These are phyloP conservation scores for Megalops cyprinoides DNA, from an alignment of 2,797 vertebrate genomes.

Conservation along the genomic window DNA sequence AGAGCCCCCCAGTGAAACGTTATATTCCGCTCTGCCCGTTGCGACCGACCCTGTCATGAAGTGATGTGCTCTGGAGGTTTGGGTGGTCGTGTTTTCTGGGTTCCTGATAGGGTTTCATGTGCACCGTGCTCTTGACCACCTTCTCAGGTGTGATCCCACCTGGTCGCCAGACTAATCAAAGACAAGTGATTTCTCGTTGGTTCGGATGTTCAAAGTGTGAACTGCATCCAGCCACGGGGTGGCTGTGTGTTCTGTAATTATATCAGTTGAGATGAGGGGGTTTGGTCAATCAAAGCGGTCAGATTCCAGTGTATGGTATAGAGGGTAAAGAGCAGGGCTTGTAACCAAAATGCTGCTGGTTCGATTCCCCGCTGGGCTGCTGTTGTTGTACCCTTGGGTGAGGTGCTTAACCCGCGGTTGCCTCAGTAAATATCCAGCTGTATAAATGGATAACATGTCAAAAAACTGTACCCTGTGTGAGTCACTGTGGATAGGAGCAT, in stretches of 20 bases:
- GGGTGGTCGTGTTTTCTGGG: background rate
- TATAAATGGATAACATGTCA: no score
- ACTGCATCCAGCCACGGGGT: background rate
- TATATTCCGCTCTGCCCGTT: background rate
- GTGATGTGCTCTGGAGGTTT: no score
- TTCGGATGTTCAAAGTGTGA: slow-evolving; percentile 24
- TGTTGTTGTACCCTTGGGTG: no score
- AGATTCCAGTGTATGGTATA: slow-evolving; percentile 13
- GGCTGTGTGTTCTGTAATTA: slow-evolving; percentile 23
- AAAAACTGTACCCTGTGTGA: no score
- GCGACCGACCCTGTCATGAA: background rate
- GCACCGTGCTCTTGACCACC: no score
- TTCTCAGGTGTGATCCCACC: background rate
- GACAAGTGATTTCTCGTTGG: background rate
- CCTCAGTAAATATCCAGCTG: no score
- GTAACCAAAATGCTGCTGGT: no score
- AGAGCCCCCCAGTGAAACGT: background rate
- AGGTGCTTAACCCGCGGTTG: no score
- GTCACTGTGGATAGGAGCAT: no score
- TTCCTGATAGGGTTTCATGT: no score
- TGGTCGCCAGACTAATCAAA: slow-evolving; percentile 13
- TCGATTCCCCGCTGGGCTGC: no score
- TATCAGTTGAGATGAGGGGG: slow-evolving; percentile 22
- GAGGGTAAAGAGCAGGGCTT: no score
- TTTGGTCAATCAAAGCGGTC: slow-evolving; percentile 21